Base-by-base conservation (phyloP, 2,888 invertebrate species). In the Macrophya alboannulata region DNA sequence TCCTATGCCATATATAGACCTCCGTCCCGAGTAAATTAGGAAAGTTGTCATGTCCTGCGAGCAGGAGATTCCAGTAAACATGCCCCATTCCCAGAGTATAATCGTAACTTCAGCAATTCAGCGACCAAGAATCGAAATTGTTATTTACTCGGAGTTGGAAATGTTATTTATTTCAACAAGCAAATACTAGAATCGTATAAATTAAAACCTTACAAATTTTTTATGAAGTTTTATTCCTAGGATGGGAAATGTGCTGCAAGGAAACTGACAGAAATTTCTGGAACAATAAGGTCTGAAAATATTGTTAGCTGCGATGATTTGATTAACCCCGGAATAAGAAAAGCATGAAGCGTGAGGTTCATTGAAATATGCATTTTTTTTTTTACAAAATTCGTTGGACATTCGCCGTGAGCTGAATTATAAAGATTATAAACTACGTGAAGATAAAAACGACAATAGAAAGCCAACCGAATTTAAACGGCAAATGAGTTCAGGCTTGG, bases 341-440 rank as follows among this genome's bases (percentile, higher is more conserved):
- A 0, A 51, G 51, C 6, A 6, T 51, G 51, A 51, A 51, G n/a
- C n/a, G 4, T n/a, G 0, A n/a, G n/a, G n/a, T 55, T n/a, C 17
- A 17, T 51, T 51, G 17, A 5, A 17, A 51, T 17, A 55, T 1
- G n/a, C 1, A 55, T n/a, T 1, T 55, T n/a, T 1, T 55, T n/a
- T 55, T n/a, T n/a, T 55, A n/a, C n/a, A n/a, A 55, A n/a, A n/a
- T 55, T 55, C 55, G 6, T 55, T n/a, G 31, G 31, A 31, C 3
- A 31, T 31, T 31, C 3, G 31, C 3, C 31, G 8, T 55, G 55
- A 55, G 8, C 55, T n/a, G 55, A 55, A 55, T 55, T n/a, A n/a
- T 55, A n/a, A 55, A 55, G n/a, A 55, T 55, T n/a, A n/a, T 55
- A n/a, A 55, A 55, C n/a, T n/a, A n/a, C 17, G n/a, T 55, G 55